These are phyloP conservation scores for Drosophila pseudotalamancana DNA, from an alignment of 2,888 invertebrate genomes.

Conservation along the genomic window DNA sequence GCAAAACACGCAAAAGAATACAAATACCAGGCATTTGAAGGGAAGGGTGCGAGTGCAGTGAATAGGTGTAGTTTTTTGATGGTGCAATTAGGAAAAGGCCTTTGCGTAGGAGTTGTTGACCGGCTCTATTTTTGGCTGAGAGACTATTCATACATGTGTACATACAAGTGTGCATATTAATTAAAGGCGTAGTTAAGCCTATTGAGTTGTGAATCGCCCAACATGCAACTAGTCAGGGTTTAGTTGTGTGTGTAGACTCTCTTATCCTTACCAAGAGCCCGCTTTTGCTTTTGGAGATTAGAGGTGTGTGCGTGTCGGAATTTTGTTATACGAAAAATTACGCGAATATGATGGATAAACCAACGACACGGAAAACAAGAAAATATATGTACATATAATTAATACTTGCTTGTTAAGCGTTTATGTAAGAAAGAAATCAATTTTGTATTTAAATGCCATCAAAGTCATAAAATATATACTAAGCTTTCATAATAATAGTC, in stretches of 20 bases:
- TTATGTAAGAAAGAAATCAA: not conserved
- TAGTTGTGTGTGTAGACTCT: slow-evolving; percentile 1
- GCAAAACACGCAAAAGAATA: slow-evolving; percentile 62
- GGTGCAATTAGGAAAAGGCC: slow-evolving; percentile 22
- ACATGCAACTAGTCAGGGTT: slow-evolving; percentile 64
- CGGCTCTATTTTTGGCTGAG: slow-evolving; percentile 57
- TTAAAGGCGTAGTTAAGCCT: slow-evolving; percentile 52
- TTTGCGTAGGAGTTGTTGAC: slow-evolving; percentile 49
- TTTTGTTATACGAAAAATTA: not conserved
- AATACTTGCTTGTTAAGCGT: too few relatives aligned
- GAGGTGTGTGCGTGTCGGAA: not conserved
- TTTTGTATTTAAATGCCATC: not conserved
- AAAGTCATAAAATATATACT: too few relatives aligned
- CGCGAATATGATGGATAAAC: not conserved
- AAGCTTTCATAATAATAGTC: not conserved
- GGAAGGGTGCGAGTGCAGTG: slow-evolving; percentile 20
- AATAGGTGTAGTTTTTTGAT: slow-evolving; percentile 9
- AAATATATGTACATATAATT: too few relatives aligned
- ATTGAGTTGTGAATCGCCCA: slow-evolving; percentile 38
- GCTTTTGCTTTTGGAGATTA: not conserved
- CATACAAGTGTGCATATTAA: slow-evolving; percentile 42
- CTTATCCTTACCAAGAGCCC: slow-evolving; percentile 39
- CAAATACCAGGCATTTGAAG: slow-evolving; percentile 19
- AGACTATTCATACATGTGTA: slow-evolving; percentile 48
- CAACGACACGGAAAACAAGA: not conserved